phyloP scores from a whole-genome alignment of 2,888 invertebrate species.

The Nowickia ferox region DNA sequence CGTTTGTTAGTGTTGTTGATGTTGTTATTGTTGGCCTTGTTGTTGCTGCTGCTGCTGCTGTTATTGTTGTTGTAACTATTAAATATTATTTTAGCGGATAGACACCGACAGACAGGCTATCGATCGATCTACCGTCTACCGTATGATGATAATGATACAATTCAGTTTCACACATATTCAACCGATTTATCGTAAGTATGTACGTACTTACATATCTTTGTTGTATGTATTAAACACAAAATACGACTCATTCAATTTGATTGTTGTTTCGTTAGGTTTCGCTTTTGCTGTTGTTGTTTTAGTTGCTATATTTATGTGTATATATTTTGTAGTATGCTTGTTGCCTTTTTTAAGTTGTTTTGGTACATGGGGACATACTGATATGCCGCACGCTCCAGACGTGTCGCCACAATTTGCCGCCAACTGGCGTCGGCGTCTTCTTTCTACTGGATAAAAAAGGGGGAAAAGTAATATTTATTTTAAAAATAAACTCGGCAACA shows the following conservation, averaged over 20 bases:
- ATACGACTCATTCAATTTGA: constrained; percentile 57
- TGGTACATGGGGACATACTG: constrained; percentile 69
- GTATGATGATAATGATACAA: constrained; percentile 57
- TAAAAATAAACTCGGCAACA: constrained; percentile 71
- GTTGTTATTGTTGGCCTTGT: background rate
- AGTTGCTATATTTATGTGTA: constrained; percentile 45
- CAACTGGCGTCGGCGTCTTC: constrained; percentile 77
- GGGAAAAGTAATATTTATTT: constrained; percentile 74
- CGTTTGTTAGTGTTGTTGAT: constrained; percentile 33
- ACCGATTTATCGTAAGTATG: constrained; percentile 39
- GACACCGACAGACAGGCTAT: constrained; percentile 40
- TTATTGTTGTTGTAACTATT: constrained; percentile 37
- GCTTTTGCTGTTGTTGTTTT: constrained; percentile 31
- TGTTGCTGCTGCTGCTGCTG: background rate
- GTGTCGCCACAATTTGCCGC: constrained; percentile 81
- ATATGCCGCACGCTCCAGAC: constrained; percentile 78
- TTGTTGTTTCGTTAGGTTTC: constrained; percentile 44
- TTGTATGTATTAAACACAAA: constrained; percentile 7
- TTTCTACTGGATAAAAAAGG: constrained; percentile 71
- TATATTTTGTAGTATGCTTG: constrained; percentile 32
- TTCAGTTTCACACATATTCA: constrained; percentile 60
- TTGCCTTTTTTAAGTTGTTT: constrained; percentile 60
- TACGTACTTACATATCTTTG: background rate
- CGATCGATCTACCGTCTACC: constrained; percentile 43
- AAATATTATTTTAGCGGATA: constrained; percentile 50